Percentiles rank a stretch among this genome's conserved stretches.
phyloP scores from a whole-genome alignment of 2,113 vertebrate genomes.

The Tragelaphus buxtoni region DNA sequence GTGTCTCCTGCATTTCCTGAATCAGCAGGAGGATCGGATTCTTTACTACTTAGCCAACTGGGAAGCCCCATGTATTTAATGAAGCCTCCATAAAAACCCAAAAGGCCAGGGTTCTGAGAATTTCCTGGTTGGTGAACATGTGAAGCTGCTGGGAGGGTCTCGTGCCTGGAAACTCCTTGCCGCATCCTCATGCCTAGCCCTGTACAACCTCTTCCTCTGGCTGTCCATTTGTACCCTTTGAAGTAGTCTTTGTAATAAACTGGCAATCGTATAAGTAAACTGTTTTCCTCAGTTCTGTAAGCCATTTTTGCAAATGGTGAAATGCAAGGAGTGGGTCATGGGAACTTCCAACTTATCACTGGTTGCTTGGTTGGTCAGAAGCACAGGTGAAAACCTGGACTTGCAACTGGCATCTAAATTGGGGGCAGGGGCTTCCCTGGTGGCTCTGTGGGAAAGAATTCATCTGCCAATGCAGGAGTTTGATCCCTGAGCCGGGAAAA shows the following conservation, averaged over 20 bases:
- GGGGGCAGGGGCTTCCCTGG: background rate
- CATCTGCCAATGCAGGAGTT: background rate
- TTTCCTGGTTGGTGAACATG: background rate
- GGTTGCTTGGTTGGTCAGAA: background rate
- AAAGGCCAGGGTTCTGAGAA: background rate
- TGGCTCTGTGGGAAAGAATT: background rate
- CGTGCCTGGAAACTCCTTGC: background rate
- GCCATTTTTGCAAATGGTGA: background rate
- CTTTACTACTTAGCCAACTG: background rate
- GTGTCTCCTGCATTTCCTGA: background rate
- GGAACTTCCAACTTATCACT: background rate
- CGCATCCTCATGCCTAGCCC: background rate
- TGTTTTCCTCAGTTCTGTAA: background rate
- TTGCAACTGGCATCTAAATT: background rate
- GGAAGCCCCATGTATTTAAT: background rate
- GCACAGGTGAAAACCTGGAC: background rate
- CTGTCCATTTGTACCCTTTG: background rate
- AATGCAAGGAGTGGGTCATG: background rate
- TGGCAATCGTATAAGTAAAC: background rate
- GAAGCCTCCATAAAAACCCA: background rate
- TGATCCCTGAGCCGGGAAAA: background rate
- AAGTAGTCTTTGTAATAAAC: background rate
- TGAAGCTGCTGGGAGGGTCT: background rate
- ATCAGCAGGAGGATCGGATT: background rate
- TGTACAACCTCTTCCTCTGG: background rate